Evolutionary conservation across 1,140 invertebrate genomes (phyloP).

Genomic region (Campodea augens): DNA sequence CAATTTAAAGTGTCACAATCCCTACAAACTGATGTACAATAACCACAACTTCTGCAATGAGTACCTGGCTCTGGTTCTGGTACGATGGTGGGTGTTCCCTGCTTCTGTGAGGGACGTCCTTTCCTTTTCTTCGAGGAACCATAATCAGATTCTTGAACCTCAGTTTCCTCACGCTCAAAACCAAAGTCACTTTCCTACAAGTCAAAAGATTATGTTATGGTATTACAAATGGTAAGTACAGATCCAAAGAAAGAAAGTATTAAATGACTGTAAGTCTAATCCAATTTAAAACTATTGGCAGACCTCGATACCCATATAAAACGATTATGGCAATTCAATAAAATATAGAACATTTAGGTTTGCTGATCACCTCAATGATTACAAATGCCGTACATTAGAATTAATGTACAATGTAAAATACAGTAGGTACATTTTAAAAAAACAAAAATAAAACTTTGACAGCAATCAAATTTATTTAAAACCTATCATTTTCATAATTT

Average conservation of each 20-base stretch:
- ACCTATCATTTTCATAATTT: no score
- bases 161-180: slow-evolving; percentile 38
- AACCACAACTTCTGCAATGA: background rate
- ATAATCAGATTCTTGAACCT: slow-evolving; percentile 45
- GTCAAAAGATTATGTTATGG: slow-evolving; percentile 7
- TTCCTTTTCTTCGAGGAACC: slow-evolving; percentile 21
- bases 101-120: slow-evolving; percentile 13
- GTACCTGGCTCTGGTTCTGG: slow-evolving; percentile 5
- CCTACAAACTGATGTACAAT: background rate
- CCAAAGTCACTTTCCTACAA: slow-evolving; percentile 59
- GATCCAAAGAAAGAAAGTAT: no score
- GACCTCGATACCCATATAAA: background rate
- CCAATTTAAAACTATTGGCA: no score
- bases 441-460: no score
- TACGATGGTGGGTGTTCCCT: slow-evolving; percentile 3
- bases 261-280: no score
- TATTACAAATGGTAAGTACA: no score
- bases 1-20: background rate
- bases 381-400: background rate
- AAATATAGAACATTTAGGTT: slow-evolving; percentile 8
- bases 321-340: background rate
- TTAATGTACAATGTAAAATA: slow-evolving; percentile 4
- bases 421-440: no score
- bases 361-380: slow-evolving; percentile 4
- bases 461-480: no score